These are phyloP conservation scores for Carlito syrichta DNA, from an alignment of 2,113 vertebrate genomes.

Conservation along the genomic window DNA sequence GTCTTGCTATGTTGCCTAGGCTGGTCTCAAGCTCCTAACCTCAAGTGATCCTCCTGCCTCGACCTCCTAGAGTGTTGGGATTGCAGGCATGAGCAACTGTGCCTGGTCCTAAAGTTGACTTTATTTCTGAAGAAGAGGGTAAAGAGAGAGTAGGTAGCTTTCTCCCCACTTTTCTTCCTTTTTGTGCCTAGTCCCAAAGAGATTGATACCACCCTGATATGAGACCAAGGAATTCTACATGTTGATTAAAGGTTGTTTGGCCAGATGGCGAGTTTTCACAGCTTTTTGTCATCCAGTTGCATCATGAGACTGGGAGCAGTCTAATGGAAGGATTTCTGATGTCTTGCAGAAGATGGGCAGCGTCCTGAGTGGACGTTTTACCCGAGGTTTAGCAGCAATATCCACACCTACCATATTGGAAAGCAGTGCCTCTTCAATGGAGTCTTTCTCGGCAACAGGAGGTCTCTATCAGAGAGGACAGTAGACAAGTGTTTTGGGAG, in stretches of 20 bases:
- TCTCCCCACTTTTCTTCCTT: background rate
- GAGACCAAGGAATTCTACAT: background rate
- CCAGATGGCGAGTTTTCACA: background rate
- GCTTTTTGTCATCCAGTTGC: background rate
- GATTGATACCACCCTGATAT: background rate
- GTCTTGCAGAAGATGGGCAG: slow-evolving; percentile 68
- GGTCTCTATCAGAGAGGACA: slow-evolving; percentile 46
- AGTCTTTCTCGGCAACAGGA: slow-evolving; percentile 63
- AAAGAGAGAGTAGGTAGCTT: background rate
- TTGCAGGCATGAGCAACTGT: too few species aligned
- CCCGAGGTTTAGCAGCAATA: slow-evolving; percentile 54
- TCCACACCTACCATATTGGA: slow-evolving; percentile 72
- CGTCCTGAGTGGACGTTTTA: slow-evolving; percentile 75
- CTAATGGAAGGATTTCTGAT: slow-evolving; percentile 27
- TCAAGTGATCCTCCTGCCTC: too few species aligned
- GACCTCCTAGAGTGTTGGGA: too few species aligned
- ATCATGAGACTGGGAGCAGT: background rate
- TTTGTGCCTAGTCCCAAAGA: background rate
- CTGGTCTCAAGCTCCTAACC: too few species aligned
- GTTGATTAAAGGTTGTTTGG: background rate
- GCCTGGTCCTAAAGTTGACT: background rate
- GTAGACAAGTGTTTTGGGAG: slow-evolving; percentile 65
- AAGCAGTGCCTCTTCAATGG: slow-evolving; percentile 72
- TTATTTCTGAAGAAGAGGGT: background rate
- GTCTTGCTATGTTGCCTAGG: too few species aligned